Conservation (phyloP, 2,888 invertebrate species). For the Andrena bicolor region DNA sequence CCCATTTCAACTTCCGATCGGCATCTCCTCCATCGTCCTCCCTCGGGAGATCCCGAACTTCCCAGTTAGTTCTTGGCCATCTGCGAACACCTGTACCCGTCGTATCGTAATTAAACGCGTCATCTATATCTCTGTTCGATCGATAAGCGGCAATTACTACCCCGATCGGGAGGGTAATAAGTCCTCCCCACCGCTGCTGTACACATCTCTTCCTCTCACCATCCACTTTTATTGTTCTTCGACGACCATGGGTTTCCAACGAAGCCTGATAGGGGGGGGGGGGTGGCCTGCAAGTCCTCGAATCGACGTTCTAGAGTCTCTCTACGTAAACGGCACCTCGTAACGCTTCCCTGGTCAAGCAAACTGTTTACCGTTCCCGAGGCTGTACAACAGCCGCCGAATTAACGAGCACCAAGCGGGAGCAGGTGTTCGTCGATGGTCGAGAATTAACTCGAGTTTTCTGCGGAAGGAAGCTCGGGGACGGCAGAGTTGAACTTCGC, state of each 20-base stretch:
- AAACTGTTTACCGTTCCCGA: constrained; percentile 10
- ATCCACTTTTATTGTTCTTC: background rate
- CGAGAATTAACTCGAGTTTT: constrained; percentile 28
- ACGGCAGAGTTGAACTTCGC: constrained; percentile 20
- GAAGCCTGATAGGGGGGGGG: background rate
- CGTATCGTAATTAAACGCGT: constrained; percentile 61
- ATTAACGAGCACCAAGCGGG: constrained; percentile 26
- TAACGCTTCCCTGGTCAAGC: constrained; percentile 11
- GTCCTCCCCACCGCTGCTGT: background rate
- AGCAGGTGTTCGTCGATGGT: constrained; percentile 23
- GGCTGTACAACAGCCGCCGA: constrained; percentile 15
- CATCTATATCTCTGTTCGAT: constrained; percentile 43
- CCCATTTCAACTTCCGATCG: constrained; percentile 47
- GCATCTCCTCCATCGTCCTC: constrained; percentile 11
- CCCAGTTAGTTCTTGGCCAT: constrained; percentile 57
- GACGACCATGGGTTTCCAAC: background rate
- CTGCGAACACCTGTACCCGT: constrained; percentile 58
- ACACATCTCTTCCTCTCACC: constrained; percentile 1
- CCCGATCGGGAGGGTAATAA: background rate
- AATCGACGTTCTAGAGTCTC: background rate
- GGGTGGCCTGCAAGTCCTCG: background rate
- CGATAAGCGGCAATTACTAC: constrained; percentile 50
- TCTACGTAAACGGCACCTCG: background rate
- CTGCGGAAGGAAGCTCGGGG: constrained; percentile 22
- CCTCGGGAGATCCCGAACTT: constrained; percentile 41